Conservation (phyloP, 2,797 vertebrate genomes). For the Premnoplex brunnescens region DNA sequence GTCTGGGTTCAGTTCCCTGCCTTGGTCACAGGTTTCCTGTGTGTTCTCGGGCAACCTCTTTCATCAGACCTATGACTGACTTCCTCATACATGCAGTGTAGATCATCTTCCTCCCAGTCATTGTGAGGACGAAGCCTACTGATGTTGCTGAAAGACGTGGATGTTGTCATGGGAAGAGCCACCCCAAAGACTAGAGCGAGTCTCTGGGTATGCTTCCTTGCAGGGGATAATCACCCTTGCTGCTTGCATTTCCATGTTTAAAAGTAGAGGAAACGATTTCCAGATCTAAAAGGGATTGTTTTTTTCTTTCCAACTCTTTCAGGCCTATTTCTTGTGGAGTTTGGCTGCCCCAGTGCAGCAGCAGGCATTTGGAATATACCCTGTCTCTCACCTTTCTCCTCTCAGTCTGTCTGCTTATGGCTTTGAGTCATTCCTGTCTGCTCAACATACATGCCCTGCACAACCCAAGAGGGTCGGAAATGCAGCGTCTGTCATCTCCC, state of each 20-base stretch:
- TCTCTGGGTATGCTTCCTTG: not conserved
- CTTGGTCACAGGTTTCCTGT: conserved; percentile 20
- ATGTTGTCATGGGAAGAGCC: not conserved
- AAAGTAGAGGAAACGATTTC: not conserved
- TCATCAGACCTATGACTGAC: not conserved
- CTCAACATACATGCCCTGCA: accelerated
- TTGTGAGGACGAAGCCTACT: not conserved
- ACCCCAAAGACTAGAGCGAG: not conserved
- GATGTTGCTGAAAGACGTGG: not conserved
- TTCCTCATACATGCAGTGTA: not conserved
- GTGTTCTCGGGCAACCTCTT: not conserved
- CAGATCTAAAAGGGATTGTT: not conserved
- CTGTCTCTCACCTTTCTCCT: conserved; percentile 29
- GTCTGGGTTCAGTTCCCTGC: conserved; percentile 40
- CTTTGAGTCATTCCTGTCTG: conserved; percentile 32
- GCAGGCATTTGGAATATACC: conserved; percentile 23
- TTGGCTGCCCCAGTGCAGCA: not conserved
- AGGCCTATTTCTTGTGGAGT: not conserved
- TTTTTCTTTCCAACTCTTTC: not conserved
- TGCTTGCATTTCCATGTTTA: not conserved
- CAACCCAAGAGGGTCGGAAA: not conserved
- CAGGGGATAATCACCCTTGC: not conserved
- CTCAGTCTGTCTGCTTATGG: not conserved
- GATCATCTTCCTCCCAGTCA: not conserved
- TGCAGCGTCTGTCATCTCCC: not conserved